Evolutionary conservation across 2,888 invertebrate genomes (phyloP), one percentile per base, ranked within the genome.

Genomic region (Globia sparganii): DNA sequence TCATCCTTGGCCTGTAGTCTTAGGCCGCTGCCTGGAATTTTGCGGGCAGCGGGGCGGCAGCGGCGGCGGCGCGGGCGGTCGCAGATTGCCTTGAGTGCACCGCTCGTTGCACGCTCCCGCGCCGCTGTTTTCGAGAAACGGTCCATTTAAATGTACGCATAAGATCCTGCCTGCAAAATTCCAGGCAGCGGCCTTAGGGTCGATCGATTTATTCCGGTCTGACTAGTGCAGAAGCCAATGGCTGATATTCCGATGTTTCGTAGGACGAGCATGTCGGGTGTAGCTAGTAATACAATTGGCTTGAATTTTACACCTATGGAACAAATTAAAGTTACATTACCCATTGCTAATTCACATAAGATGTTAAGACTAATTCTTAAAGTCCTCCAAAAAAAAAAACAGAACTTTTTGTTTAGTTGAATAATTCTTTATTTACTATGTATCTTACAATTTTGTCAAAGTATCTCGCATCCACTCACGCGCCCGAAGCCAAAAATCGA

Each of bases 401-500:
- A 28, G 4, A 25, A 5, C 25, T 69, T 66, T 21, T 65, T n/a
- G 18, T 43, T 70, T 11, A 43, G n/a, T 28, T 58, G 21, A 28
- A n/a, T 43, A n/a, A 5, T 25, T 76, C 4, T 6, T 3, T 37
- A 8, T 46, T 3, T 37, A 46, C 3, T n/a, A 21, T 6, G 21
- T 40, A 15, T 64, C 93, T 92, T 87, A 95, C 95, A 94, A 88
- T 18, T 92, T 88, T 53, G 97, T 96, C 25, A 97, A 91, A 2
- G 97, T 95, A 31, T 94, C 91, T 78, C 97, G 97, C 89, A 98
- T 97, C n/a, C n/a, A n/a, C n/a, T n/a, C n/a, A n/a, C n/a, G n/a
- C n/a, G n/a, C n/a, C n/a, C n/a, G n/a, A n/a, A n/a, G n/a, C n/a
- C n/a, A n/a, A n/a, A n/a, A n/a, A n/a, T n/a, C n/a, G n/a, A n/a